Base-by-base conservation (phyloP, 2,888 invertebrate species). In the Athetis lepigone region DNA sequence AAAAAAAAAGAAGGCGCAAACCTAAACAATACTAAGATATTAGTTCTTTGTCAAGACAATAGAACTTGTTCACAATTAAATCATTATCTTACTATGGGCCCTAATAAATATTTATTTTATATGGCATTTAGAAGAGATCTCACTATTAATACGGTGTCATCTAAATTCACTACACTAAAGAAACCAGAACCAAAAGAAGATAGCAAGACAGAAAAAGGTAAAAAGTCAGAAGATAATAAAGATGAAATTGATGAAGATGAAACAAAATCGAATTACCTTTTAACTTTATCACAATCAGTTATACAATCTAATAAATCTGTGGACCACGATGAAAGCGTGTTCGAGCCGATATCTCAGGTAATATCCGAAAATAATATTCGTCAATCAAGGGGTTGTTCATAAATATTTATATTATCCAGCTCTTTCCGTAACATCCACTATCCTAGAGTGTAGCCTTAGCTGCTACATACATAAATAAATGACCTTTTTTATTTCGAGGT, bases 21-120 rank as follows among this genome's bases (percentile, higher is more conserved):
- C 11, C 84, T 92, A 13, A 91, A 94, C 9, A 92, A 89, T 9
- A 96, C 96, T 4, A 97, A 97, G 92, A 97, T 98, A 63, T 92
- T 99, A 55, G 96, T 99, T 75, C 96, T 98, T 0, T 98, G 98
- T 59, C 96, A 98, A 84, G 98, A 99, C 92, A 96, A 96, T 45
- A 96, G 96, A 83, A 98, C 98, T 7, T 98, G 98, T 87, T 96
- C 95, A 78, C 98, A 98, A 87, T 89, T 99, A 19, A 97, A 97
- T 81, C 95, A 96, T 88, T 96, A 96, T 75, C 90, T 97, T 25
- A 96, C 96, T 0, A 94, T 96, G 92, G 97, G 97, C 8, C 95
- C 96, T 0, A 94, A 96, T 77, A 95, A 95, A 68, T 96, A 96
- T 78, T 87, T 97, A 40, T 96, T 97, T 70, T 95, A 95, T 70